A percentile compares a stretch with the other conserved stretches of the same genome.
These are phyloP conservation scores for Aplodontia rufa DNA, from an alignment of 2,113 vertebrate genomes.

Conservation along the genomic window DNA sequence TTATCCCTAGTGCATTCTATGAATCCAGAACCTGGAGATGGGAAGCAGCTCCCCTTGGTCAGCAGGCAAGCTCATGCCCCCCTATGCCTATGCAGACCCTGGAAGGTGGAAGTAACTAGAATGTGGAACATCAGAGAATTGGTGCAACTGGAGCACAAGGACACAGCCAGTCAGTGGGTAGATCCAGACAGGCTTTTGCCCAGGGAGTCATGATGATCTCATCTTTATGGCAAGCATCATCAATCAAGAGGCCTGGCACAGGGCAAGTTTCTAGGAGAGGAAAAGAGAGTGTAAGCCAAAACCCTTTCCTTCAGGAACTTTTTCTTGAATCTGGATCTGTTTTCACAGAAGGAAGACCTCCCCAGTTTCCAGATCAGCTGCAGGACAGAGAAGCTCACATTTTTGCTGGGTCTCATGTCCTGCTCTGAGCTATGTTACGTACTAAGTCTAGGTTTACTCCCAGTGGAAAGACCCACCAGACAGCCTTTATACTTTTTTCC, in stretches of 20 bases:
- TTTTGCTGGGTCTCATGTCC: conserved; percentile 7
- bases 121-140: not conserved
- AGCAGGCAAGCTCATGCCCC: not conserved
- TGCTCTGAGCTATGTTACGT: not conserved
- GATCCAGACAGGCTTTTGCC: conserved; percentile 49
- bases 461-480: not conserved
- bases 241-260: conserved; percentile 38
- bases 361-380: not conserved
- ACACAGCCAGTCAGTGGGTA: conserved; percentile 13
- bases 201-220: conserved; percentile 41
- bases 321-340: conserved; percentile 26
- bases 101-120: not conserved
- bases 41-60: not conserved
- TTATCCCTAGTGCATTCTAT: not conserved
- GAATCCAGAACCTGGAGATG: not conserved
- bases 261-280: conserved; percentile 39
- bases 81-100: not conserved
- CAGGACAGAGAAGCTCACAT: not conserved
- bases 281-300: conserved; percentile 33
- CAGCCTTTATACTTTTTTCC: not conserved
- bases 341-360: not conserved
- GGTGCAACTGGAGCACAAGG: not conserved
- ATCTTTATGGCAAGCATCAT: conserved; percentile 48
- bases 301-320: conserved; percentile 6
- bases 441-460: not conserved